Conservation (phyloP, 2,888 invertebrate genomes). For the Zygaena filipendulae region DNA sequence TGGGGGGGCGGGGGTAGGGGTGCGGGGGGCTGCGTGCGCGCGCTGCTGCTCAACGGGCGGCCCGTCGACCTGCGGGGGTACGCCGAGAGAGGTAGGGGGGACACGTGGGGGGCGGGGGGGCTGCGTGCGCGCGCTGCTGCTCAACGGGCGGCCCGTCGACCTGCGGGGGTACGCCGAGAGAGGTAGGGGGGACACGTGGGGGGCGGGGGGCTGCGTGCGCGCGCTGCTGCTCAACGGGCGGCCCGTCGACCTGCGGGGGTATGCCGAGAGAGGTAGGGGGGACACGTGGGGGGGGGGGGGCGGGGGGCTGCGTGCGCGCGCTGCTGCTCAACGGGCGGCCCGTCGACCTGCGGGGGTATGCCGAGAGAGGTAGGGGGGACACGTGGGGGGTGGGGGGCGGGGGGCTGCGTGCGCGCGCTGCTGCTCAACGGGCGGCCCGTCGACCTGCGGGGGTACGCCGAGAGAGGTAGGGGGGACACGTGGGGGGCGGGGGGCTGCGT, state of each 20-base stretch:
- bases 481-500: slow-evolving; percentile 97
- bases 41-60: slow-evolving; percentile 87
- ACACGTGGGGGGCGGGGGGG: too few species aligned
- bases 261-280: slow-evolving; percentile 71
- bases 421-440: slow-evolving; percentile 87
- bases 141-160: slow-evolving; percentile 83
- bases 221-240: slow-evolving; percentile 89
- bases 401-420: slow-evolving; percentile 89
- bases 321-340: slow-evolving; percentile 88
- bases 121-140: slow-evolving; percentile 87
- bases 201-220: slow-evolving; percentile 94
- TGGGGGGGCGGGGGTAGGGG: too few species aligned
- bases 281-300: too few species aligned
- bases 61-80: slow-evolving; percentile 80
- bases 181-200: slow-evolving; percentile 89
- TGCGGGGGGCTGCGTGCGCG: slow-evolving; percentile 92
- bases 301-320: slow-evolving; percentile 92
- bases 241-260: slow-evolving; percentile 79
- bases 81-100: slow-evolving; percentile 68
- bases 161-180: slow-evolving; percentile 86
- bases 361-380: slow-evolving; percentile 63
- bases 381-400: slow-evolving; percentile 90
- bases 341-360: slow-evolving; percentile 79
- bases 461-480: slow-evolving; percentile 53
- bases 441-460: slow-evolving; percentile 79